Evolutionary conservation across 2,797 vertebrate species (phyloP).

Genomic region (Syndactyla subalaris): DNA sequence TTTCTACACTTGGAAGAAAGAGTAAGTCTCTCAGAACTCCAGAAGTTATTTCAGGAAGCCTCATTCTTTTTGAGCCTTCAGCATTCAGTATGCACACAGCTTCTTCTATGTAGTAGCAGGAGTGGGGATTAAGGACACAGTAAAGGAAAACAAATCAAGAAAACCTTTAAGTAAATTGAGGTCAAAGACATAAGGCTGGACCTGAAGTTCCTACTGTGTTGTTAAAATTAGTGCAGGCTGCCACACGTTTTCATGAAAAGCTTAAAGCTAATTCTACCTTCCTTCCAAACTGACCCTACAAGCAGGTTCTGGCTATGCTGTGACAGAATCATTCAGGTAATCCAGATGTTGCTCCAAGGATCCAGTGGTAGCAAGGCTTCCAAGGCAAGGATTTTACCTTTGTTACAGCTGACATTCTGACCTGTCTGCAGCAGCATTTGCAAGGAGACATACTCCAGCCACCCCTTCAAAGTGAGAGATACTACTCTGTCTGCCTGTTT

Average conservation of each 20-base stretch:
- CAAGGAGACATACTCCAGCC: not conserved
- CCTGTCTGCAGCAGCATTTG: not conserved
- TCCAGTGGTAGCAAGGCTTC: rapidly evolving
- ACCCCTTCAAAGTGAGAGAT: not conserved
- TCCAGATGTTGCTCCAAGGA: not conserved
- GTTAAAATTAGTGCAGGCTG: not conserved
- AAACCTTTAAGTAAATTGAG: not conserved
- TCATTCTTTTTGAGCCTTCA: not conserved
- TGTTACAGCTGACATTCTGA: not conserved
- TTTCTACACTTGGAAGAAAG: not conserved
- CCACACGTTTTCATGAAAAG: not conserved
- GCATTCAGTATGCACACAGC: not conserved
- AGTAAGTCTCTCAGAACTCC: not conserved
- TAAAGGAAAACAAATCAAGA: not conserved
- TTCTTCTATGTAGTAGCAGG: not conserved
- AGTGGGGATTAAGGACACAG: not conserved
- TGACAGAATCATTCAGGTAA: not conserved
- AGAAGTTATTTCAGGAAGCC: not conserved
- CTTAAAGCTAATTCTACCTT: not conserved
- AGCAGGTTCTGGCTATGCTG: not conserved
- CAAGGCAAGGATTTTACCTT: not conserved
- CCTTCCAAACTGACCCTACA: not conserved
- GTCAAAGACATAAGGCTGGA: not conserved
- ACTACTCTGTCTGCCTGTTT: not conserved
- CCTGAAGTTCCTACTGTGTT: not conserved